These are phyloP conservation scores for Esox niger DNA, from an alignment of 2,113 vertebrate species.

Conservation along the genomic window DNA sequence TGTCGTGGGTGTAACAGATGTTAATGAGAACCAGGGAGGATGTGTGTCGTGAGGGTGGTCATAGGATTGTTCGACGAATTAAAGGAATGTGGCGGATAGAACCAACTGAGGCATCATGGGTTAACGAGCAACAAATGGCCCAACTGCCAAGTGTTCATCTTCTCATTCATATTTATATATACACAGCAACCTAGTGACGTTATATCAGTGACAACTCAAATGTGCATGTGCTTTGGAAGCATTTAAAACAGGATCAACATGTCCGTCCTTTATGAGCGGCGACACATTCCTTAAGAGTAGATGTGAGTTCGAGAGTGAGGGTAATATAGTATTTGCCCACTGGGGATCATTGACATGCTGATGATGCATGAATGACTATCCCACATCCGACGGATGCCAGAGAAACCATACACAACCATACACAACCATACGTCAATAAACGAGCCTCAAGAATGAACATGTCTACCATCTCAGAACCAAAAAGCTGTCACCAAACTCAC, in stretches of 20 bases:
- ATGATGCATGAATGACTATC: no score
- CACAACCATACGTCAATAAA: conserved; percentile 19
- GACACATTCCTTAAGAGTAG: conserved; percentile 6
- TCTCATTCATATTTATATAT: no score
- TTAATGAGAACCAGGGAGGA: background rate
- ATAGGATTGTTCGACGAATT: background rate
- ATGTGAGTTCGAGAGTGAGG: background rate
- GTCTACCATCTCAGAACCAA: no score
- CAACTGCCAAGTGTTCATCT: no score
- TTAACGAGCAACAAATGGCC: conserved; percentile 14
- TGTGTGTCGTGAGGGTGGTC: conserved; percentile 18
- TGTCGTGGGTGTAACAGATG: background rate
- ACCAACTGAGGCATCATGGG: conserved; percentile 8
- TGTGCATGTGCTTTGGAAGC: no score
- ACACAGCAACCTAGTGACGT: no score
- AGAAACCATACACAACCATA: background rate
- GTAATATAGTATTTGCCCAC: background rate
- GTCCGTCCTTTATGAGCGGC: background rate
- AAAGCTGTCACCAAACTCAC: no score
- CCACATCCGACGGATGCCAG: background rate
- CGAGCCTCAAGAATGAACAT: no score
- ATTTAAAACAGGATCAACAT: background rate
- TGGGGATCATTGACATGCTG: background rate
- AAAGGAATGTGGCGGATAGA: conserved; percentile 10
- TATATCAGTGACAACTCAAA: no score